Base-by-base conservation (phyloP, 2,888 invertebrate species). In the Drosophila rellima region DNA sequence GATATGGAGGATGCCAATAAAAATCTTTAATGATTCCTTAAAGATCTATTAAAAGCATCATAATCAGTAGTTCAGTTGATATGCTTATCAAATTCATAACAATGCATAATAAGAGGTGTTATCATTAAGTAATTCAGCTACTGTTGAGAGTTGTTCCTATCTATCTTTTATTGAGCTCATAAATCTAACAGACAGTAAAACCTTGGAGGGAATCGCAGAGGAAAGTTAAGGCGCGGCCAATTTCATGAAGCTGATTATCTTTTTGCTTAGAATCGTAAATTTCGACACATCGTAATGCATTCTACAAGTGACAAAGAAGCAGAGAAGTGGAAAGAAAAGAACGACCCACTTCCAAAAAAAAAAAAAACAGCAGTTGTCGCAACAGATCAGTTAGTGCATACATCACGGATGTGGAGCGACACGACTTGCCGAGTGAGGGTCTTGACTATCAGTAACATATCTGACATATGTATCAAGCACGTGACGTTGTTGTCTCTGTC, bases 381-480 rank as follows among this genome's bases (percentile, higher is more conserved):
- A 20, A 33, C 33, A 35, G 42, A 60, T 60, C 60, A 52, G 55
- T 45, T 45, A 45, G 45, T 35, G 35, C 47, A 47, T 62, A 42
- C 48, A 48, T 63, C 15, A 47, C 33, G 57, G 47, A 20, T 56
- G 56, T 56, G 39, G n/a, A 40, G 39, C 59, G 26, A 57, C 47
- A 33, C 23, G 39, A 52, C 17, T 52, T 40, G 39, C 26, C 57
- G 56, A 45, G 35, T 44, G 17, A 15, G 48, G 59, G 40, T 31
- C 47, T 50, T 15, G 26, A 18, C 57, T 47, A 74, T 76, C 73
- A 56, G 65, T 52, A 65, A 65, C 55, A 64, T 68, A 74, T 74
- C 74, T 73, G 74, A 78, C 79, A 75, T 78, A 67, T 87, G 80
- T 69, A 63, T 78, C 88, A 61, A 67, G 54, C 68, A 84, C 88